These are phyloP conservation scores for Corynorhinus townsendii DNA, from an alignment of 2,113 vertebrate species.

Conservation along the genomic window DNA sequence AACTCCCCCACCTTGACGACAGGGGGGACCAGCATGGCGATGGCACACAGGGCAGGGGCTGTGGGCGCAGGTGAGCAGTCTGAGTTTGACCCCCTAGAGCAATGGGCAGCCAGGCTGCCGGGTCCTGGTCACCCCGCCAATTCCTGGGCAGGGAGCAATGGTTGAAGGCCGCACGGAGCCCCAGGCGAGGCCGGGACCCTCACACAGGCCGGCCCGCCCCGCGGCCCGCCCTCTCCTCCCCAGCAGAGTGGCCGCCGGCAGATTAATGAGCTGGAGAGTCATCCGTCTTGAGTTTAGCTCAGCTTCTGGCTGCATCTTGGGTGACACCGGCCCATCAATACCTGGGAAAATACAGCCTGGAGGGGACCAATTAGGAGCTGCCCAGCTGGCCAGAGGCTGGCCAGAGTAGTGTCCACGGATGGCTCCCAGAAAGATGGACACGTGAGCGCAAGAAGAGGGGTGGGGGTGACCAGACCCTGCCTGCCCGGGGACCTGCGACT, in stretches of 20 bases:
- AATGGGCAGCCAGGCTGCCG: background rate
- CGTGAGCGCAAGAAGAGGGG: accelerated
- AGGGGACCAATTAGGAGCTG: conserved; percentile 27
- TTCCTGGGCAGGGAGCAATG: background rate
- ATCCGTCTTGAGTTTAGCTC: conserved; percentile 52
- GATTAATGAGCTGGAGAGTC: conserved; percentile 6
- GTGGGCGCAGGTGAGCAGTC: accelerated
- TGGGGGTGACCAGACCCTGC: background rate
- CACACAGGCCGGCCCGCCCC: background rate
- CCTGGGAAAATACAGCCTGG: conserved; percentile 45
- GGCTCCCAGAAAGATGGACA: background rate
- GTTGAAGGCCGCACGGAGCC: background rate
- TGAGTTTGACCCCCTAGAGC: background rate
- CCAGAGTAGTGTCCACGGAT: background rate
- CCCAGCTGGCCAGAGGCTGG: background rate
- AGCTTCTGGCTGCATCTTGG: conserved; percentile 34
- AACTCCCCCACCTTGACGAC: accelerated
- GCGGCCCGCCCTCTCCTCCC: background rate
- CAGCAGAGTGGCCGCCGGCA: background rate
- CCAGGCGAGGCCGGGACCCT: background rate
- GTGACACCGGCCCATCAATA: conserved; percentile 56
- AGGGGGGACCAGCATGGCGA: accelerated
- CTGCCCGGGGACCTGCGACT: background rate
- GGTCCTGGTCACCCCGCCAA: background rate
- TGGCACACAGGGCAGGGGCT: accelerated